Percentiles rank a stretch among this genome's conserved stretches.
Conservation (phyloP, 1,140 invertebrate genomes). For the Bombus terrestris region DNA sequence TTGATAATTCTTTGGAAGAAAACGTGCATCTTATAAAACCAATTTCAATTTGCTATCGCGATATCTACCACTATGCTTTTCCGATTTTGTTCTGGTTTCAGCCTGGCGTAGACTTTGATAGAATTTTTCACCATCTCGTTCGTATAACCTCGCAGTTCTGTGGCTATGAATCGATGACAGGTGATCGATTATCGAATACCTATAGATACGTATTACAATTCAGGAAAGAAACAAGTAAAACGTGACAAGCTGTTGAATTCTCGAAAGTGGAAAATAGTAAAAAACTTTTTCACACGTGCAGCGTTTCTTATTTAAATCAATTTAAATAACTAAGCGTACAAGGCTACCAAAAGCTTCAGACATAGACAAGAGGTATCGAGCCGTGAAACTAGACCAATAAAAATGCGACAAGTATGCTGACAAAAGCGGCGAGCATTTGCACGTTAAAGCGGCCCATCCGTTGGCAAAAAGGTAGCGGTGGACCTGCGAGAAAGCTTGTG, state of each 20-base stretch:
- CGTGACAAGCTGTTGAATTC: not conserved
- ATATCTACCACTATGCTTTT: conserved; percentile 55
- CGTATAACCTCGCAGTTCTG: not conserved
- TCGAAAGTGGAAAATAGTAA: not conserved
- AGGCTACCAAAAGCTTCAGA: not conserved
- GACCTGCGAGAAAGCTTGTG: not conserved
- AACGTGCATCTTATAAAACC: not conserved
- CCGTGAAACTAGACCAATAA: not conserved
- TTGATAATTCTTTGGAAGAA: conserved; percentile 69
- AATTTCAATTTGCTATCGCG: not conserved
- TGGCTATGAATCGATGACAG: not conserved
- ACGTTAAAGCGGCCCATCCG: not conserved
- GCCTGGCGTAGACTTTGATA: conserved; percentile 79
- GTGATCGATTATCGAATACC: conserved; percentile 39
- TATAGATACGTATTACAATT: not conserved
- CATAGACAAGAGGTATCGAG: not conserved
- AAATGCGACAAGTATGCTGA: not conserved
- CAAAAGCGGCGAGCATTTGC: not conserved
- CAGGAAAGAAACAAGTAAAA: no score
- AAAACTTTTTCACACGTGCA: not conserved
- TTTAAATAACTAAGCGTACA: not conserved
- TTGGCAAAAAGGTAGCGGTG: not conserved
- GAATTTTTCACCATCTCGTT: conserved; percentile 77
- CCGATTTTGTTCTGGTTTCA: conserved; percentile 74
- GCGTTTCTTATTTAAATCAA: not conserved